Evolutionary conservation across 2,113 vertebrate genomes (phyloP).

Genomic region (Eupsittula cactorum): DNA sequence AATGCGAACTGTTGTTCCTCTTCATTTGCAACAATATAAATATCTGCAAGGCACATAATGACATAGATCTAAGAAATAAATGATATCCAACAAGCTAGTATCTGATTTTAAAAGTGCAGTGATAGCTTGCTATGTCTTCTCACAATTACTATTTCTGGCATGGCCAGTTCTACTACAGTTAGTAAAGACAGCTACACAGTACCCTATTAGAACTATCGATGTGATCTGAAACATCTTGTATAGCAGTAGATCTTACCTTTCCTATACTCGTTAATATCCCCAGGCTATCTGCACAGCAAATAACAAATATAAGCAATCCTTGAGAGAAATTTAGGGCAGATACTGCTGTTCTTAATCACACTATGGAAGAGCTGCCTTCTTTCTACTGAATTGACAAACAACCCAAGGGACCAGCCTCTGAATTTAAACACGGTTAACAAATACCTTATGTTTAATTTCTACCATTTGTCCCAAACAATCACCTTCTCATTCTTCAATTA

Average conservation of each 20-base stretch:
- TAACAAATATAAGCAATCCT: neutral
- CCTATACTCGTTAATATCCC: neutral
- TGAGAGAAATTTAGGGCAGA: neutral
- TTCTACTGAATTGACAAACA: neutral
- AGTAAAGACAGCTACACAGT: neutral
- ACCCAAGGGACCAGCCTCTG: neutral
- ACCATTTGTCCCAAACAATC: neutral
- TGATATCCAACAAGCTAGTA: neutral
- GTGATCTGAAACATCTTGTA: neutral
- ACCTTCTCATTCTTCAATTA: neutral
- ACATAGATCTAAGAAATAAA: neutral
- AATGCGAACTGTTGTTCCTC: slow-evolving; percentile 87
- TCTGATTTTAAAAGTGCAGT: neutral
- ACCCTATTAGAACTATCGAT: neutral
- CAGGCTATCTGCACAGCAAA: neutral
- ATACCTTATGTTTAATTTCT: neutral
- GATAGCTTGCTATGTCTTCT: neutral
- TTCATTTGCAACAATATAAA: slow-evolving; percentile 93
- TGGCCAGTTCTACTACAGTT: neutral
- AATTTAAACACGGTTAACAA: neutral
- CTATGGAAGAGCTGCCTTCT: neutral
- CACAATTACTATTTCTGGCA: neutral
- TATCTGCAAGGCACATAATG: slow-evolving; percentile 77
- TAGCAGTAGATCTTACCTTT: neutral
- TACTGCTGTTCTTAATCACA: neutral